A percentile compares a stretch with the other conserved stretches of the same genome.
Evolutionary conservation across 1,140 invertebrate species (phyloP).

Genomic region (Bombus confusus): DNA sequence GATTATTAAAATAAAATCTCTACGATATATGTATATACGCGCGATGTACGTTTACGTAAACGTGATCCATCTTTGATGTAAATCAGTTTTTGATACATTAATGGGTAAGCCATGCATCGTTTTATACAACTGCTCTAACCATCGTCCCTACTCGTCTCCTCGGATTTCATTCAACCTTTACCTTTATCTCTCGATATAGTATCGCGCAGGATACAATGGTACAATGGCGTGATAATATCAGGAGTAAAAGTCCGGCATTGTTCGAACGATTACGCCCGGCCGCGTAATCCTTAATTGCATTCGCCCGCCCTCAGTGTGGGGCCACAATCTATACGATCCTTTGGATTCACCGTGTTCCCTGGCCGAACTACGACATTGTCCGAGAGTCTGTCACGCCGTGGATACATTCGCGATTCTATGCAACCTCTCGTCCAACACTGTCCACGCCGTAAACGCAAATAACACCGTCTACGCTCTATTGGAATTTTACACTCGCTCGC

Average conservation of each 20-base stretch:
- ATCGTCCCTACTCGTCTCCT: too few species aligned
- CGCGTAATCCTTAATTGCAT: constrained; percentile 79
- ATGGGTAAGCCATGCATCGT: neutral
- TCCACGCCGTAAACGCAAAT: neutral
- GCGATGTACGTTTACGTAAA: neutral
- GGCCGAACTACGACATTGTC: constrained; percentile 38
- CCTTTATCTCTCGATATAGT: constrained; percentile 54
- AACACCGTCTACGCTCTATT: neutral
- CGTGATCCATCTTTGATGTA: neutral
- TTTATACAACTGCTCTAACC: constrained; percentile 32
- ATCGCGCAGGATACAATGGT: constrained; percentile 62
- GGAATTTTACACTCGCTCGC: neutral
- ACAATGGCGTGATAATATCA: constrained; percentile 73
- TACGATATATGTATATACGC: neutral
- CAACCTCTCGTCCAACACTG: neutral
- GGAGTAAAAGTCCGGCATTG: constrained; percentile 76
- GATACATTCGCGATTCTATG: neutral
- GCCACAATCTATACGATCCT: constrained; percentile 38
- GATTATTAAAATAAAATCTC: neutral
- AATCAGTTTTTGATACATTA: constrained; percentile 10
- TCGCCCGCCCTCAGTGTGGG: constrained; percentile 39
- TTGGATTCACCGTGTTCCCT: neutral
- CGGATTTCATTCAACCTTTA: constrained; percentile 44
- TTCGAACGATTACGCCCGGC: constrained; percentile 75
- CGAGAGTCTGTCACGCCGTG: constrained; percentile 14